Evolutionary conservation across 2,888 invertebrate species (phyloP).

Genomic region (Tenthredo scrophulariae): DNA sequence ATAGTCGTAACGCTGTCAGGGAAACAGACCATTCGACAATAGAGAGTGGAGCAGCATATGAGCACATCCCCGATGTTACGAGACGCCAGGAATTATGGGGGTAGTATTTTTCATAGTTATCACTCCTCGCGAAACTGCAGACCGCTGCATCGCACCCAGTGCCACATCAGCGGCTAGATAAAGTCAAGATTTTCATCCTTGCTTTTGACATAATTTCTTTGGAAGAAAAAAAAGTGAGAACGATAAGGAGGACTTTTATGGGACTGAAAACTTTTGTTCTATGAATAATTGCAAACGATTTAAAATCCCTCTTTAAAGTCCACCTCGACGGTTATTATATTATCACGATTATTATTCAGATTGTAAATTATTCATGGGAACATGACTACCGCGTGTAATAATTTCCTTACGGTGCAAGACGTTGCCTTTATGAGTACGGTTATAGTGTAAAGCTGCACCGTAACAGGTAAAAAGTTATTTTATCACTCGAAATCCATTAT

Average conservation of each 20-base stretch:
- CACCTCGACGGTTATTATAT: neutral
- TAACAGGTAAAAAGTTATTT: constrained; percentile 68
- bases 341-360: neutral
- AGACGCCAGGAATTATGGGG: constrained; percentile 18
- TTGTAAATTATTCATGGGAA: constrained; percentile 46
- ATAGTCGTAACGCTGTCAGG: constrained; percentile 27
- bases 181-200: neutral
- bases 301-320: neutral
- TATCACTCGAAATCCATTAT: constrained; percentile 75
- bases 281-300: constrained; percentile 24
- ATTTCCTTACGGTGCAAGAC: constrained; percentile 32
- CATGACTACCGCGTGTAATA: constrained; percentile 40
- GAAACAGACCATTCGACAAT: constrained; percentile 22
- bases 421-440: constrained; percentile 49
- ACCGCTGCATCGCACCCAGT: neutral
- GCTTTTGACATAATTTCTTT: neutral
- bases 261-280: neutral
- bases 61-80: neutral
- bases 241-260: neutral
- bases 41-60: neutral
- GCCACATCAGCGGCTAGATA: neutral
- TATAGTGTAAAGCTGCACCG: constrained; percentile 57
- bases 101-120: constrained; percentile 38
- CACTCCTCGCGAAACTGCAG: constrained; percentile 24
- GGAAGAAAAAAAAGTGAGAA: neutral